phyloP scores from a whole-genome alignment of 2,888 invertebrate species.

The Thymelicus acteon region DNA sequence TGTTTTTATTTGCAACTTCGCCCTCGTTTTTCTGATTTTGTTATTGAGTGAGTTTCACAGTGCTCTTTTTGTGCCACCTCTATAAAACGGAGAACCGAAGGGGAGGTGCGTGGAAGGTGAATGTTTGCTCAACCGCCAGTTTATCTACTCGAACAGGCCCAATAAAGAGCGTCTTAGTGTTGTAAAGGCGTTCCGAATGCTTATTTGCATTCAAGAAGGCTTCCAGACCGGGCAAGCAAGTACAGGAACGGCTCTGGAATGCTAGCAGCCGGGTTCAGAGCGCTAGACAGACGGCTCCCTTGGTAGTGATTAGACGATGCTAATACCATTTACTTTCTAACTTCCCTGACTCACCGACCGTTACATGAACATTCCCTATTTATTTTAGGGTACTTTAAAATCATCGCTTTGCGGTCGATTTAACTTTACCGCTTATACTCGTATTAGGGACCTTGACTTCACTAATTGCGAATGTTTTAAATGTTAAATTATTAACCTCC shows the following conservation, averaged over 20 bases:
- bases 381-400: conserved; percentile 75
- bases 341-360: conserved; percentile 79
- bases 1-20: conserved; percentile 60
- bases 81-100: conserved; percentile 42
- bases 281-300: conserved; percentile 72
- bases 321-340: conserved; percentile 83
- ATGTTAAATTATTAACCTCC: neutral
- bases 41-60: conserved; percentile 46
- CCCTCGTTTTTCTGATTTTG: conserved; percentile 34
- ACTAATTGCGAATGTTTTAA: conserved; percentile 25
- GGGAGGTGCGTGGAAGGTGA: conserved; percentile 53
- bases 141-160: conserved; percentile 72
- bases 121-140: conserved; percentile 67
- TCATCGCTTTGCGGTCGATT: conserved; percentile 65
- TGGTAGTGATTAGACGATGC: conserved; percentile 82
- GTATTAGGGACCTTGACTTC: conserved; percentile 30
- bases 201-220: conserved; percentile 83
- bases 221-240: conserved; percentile 74
- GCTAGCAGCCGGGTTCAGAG: conserved; percentile 60
- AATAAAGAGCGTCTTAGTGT: conserved; percentile 79
- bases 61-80: conserved; percentile 27
- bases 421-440: conserved; percentile 47
- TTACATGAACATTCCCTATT: conserved; percentile 75
- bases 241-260: conserved; percentile 68
- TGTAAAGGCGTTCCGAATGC: conserved; percentile 81